Evolutionary conservation across 2,113 vertebrate genomes (phyloP), one percentile per base, ranked within the genome.

Genomic region (Spilogale gracilis): DNA sequence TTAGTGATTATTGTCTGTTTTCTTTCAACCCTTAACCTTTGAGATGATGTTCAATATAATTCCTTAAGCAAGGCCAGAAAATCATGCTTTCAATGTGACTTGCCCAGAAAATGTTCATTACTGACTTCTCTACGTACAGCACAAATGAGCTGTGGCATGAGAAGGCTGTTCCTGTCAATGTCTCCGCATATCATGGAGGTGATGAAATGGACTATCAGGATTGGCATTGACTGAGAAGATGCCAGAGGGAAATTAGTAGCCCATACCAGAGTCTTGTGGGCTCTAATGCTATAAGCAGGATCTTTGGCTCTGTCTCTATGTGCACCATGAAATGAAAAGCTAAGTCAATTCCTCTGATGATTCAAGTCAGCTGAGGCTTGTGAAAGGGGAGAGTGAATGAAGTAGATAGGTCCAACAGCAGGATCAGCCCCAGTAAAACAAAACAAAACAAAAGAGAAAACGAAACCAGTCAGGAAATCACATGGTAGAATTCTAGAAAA

Each of bases 331-430:
- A 95, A 96, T 50, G 89, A 61, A 85, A 81, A 76, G 32, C 21
- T 74, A 63, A 96, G 71, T 65, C 92, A 95, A 3, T 89, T 93
- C 88, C 63, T 94, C 95, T 93, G 48, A 63, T 82, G 92, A 91
- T 79, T 96, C 30, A 17, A 81, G 73, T 91, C 85, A 78, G 74
- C 45, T 74, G 52, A 38, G 25, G 18, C 43, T 87, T 61, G 25
- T 38, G 67, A 78, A 58, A 84, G 78, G 38, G 21, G 18, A 60
- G 20, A 5, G 0, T 60, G 82, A 95, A 43, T 12, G 43, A 48
- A 17, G 32, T 12, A 80, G 73, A 78, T 4, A 43, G 0, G 12
- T 79, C 61, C 16, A 82, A 9, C 3, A 18, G 65, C 3, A 27
- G 52, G 11, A 82, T 7, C 4, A 45, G n/a, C 20, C 6, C 56